A percentile compares a stretch with the other conserved stretches of the same genome.
Evolutionary conservation across 2,797 vertebrate species (phyloP).

Genomic region (Adelosebastes latens): DNA sequence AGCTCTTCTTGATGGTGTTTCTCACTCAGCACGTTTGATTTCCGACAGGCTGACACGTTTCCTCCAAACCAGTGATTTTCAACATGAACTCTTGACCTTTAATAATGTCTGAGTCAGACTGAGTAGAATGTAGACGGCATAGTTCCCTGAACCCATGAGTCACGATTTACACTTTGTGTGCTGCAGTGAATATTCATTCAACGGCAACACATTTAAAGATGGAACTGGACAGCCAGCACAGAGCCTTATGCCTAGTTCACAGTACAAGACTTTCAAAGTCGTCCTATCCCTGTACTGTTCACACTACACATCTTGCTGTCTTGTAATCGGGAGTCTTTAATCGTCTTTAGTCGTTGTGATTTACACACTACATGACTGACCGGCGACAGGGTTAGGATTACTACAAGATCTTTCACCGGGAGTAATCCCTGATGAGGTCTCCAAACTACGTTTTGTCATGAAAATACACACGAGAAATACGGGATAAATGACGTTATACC

Average conservation of each 20-base stretch:
- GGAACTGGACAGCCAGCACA: background rate
- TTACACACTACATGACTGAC: no score
- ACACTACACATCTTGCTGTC: no score
- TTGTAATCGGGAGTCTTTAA: no score
- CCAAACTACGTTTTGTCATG: no score
- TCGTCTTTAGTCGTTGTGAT: no score
- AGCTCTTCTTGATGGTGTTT: background rate
- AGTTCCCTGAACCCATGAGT: background rate
- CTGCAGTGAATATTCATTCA: background rate
- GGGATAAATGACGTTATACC: no score
- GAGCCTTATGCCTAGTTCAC: background rate
- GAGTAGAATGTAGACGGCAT: background rate
- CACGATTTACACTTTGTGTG: background rate
- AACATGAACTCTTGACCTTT: background rate
- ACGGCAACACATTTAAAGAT: background rate
- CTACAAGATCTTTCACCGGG: no score
- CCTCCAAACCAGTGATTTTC: background rate
- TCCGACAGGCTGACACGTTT: background rate
- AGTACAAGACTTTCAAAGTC: no score
- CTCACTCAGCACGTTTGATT: background rate
- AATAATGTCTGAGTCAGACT: background rate
- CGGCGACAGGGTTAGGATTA: no score
- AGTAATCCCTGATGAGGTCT: no score
- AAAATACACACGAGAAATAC: no score
- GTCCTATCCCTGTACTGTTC: no score